Percentiles rank a stretch among this genome's conserved stretches.
phyloP scores from a whole-genome alignment of 1,140 invertebrate species.

The Parasteatoda tepidariorum region DNA sequence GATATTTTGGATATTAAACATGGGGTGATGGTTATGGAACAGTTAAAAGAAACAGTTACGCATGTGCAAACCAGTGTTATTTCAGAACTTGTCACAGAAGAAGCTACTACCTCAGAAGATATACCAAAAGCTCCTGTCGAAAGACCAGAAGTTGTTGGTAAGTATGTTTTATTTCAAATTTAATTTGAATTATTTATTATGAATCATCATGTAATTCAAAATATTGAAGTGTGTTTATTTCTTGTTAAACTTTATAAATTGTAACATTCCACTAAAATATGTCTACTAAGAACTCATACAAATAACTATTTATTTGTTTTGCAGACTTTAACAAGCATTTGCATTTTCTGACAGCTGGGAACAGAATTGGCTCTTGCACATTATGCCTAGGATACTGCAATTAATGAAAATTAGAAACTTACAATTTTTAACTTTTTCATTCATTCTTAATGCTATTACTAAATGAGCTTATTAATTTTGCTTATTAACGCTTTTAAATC shows the following conservation, averaged over 20 bases:
- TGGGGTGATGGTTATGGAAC: not conserved
- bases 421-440: too few species aligned
- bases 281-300: not conserved
- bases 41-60: not conserved
- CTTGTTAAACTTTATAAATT: too few species aligned
- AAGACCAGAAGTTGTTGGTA: not conserved
- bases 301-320: slow-evolving; percentile 58
- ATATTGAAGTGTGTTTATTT: too few species aligned
- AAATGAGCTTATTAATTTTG: too few species aligned
- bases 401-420: too few species aligned
- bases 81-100: not conserved
- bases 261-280: too few species aligned
- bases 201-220: too few species aligned
- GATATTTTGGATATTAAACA: not conserved
- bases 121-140: not conserved
- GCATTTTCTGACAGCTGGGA: slow-evolving; percentile 20
- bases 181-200: too few species aligned
- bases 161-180: not conserved
- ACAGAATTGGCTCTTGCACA: slow-evolving; percentile 4
- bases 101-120: not conserved
- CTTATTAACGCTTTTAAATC: too few species aligned
- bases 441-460: too few species aligned
- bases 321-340: slow-evolving; percentile 63
- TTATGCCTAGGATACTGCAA: slow-evolving; percentile 30
- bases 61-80: not conserved